Conservation (phyloP, 1,140 invertebrate species). For the Conopomorpha cramerella region DNA sequence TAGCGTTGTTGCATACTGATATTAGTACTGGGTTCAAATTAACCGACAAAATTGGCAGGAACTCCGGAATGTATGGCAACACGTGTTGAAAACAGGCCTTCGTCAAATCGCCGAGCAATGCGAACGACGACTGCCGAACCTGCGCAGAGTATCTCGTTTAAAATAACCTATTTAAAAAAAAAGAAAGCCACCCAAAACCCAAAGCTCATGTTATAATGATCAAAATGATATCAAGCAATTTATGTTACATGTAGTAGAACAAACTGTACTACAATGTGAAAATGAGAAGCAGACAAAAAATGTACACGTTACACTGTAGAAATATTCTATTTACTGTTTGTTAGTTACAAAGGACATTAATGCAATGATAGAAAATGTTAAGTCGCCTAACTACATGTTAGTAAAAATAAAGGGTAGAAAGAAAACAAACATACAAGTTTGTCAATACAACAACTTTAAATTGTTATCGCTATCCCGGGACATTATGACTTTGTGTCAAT, state of each 20-base stretch:
- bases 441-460: no score
- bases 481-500: constrained; percentile 2
- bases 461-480: no score
- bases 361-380: not conserved
- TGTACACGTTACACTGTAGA: no score
- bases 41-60: constrained; percentile 93
- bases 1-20: constrained; percentile 99
- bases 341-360: no score
- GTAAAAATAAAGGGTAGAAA: no score
- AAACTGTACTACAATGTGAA: no score
- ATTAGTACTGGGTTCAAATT: constrained; percentile 98
- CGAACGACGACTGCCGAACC: constrained; percentile 95
- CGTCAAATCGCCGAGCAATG: constrained; percentile 95
- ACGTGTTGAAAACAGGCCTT: constrained; percentile 99
- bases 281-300: no score
- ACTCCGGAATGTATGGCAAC: constrained; percentile 89
- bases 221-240: no score
- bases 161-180: not conserved
- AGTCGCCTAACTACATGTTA: constrained; percentile 3
- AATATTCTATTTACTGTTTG: no score
- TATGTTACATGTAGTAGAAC: no score
- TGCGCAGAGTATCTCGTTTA: constrained; percentile 11
- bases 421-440: no score
- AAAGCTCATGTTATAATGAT: no score
- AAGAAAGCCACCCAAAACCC: not conserved